phyloP scores from a whole-genome alignment of 1,140 invertebrate species.

The Zaprionus inermis region DNA sequence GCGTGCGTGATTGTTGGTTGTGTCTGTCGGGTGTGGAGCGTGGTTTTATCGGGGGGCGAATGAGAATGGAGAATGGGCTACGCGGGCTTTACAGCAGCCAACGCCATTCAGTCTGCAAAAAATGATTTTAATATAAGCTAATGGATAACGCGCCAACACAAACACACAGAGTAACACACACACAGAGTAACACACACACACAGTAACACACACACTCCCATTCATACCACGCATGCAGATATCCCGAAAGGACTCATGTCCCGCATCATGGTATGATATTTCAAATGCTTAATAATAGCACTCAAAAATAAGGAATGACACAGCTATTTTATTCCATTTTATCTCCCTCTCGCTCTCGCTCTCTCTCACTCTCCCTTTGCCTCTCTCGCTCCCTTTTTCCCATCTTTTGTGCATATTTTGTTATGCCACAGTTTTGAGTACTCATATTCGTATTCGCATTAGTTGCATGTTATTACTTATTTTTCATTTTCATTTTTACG shows the following conservation, averaged over 20 bases:
- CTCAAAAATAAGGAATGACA: constrained; percentile 74
- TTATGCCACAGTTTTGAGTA: constrained; percentile 7
- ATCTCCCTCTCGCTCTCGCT: constrained; percentile 10
- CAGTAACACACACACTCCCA: constrained; percentile 30
- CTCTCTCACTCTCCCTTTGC: not conserved
- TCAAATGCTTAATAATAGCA: constrained; percentile 83
- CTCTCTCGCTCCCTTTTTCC: not conserved
- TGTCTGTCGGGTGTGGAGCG: constrained; percentile 46
- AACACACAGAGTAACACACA: constrained; percentile 39
- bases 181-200: constrained; percentile 20
- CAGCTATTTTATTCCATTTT: constrained; percentile 68
- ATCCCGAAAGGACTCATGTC: constrained; percentile 40
- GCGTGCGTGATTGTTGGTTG: constrained; percentile 69
- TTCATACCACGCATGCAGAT: constrained; percentile 34
- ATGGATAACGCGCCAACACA: constrained; percentile 72
- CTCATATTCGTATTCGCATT: constrained; percentile 30
- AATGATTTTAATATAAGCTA: constrained; percentile 83
- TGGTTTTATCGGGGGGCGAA: constrained; percentile 6
- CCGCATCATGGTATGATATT: constrained; percentile 80
- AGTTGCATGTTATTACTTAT: constrained; percentile 50
- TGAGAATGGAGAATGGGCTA: not conserved
- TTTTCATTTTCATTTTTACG: constrained; percentile 27
- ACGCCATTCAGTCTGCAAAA: constrained; percentile 74
- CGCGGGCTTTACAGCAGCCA: constrained; percentile 38
- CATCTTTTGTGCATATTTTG: constrained; percentile 14